phyloP scores from a whole-genome alignment of 1,140 invertebrate species.

The Melipona quadrifasciata region DNA sequence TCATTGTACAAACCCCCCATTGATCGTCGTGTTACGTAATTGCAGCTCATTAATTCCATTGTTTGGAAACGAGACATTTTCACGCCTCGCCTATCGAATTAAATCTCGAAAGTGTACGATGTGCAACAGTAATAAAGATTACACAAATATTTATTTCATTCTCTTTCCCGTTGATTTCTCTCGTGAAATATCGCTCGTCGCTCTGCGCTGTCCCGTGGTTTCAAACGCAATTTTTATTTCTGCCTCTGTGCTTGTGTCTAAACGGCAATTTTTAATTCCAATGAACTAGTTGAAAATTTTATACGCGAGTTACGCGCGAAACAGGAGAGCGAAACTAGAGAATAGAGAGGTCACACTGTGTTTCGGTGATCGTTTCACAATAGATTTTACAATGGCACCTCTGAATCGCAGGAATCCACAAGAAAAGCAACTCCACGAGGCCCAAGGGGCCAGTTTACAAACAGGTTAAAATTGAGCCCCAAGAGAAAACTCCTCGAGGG shows the following conservation, averaged over 20 bases:
- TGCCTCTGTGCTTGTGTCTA: too few species aligned
- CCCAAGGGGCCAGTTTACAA: not conserved
- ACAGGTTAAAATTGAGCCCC: not conserved
- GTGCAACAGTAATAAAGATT: not conserved
- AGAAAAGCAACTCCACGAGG: not conserved
- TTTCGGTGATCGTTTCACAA: not conserved
- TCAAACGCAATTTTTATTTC: not conserved
- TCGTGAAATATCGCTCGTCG: not conserved
- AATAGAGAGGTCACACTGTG: not conserved
- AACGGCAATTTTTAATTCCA: too few species aligned
- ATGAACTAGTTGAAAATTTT: too few species aligned
- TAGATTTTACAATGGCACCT: not conserved
- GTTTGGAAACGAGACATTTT: not conserved
- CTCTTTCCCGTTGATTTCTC: not conserved
- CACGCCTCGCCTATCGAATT: not conserved
- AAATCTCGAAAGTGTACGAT: not conserved
- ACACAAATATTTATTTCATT: conserved; percentile 16
- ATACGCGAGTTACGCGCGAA: not conserved
- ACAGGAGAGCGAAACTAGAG: not conserved
- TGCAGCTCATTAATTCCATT: conserved; percentile 11
- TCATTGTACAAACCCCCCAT: not conserved
- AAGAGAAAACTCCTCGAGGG: not conserved
- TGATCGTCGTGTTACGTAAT: not conserved
- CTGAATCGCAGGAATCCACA: not conserved
- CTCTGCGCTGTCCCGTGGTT: not conserved